Evolutionary conservation across 2,888 invertebrate genomes (phyloP).

Genomic region (Willowsia nigromaculata): DNA sequence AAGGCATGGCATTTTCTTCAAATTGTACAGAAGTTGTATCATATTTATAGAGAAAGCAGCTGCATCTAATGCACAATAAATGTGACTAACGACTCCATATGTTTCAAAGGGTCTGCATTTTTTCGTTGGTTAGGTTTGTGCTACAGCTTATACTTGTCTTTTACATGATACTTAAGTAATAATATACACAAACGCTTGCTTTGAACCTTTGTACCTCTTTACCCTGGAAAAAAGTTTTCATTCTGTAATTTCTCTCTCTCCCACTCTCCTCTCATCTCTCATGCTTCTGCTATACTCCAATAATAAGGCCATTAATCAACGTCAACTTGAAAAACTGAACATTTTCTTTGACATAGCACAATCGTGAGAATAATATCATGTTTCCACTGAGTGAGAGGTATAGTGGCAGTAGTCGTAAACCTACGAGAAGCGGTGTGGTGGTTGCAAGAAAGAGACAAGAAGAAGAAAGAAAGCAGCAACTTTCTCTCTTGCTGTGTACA

Average conservation of each 20-base stretch:
- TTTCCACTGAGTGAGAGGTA: slow-evolving; percentile 26
- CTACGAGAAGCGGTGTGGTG: neutral
- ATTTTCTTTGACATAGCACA: slow-evolving; percentile 60
- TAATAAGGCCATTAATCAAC: slow-evolving; percentile 71
- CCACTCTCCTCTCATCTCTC: slow-evolving; percentile 38
- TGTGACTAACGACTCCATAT: neutral
- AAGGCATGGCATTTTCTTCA: neutral
- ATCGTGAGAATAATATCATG: slow-evolving; percentile 63
- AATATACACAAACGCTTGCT: neutral
- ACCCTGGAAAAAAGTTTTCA: slow-evolving; percentile 5
- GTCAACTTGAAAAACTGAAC: slow-evolving; percentile 65
- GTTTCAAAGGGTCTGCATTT: neutral
- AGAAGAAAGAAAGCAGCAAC: neutral
- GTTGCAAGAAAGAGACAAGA: neutral
- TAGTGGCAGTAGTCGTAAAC: neutral
- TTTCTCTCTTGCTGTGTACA: slow-evolving; percentile 1
- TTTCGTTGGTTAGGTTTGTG: neutral
- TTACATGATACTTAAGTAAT: neutral
- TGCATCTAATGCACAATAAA: neutral
- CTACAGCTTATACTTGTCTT: neutral
- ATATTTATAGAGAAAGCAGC: neutral
- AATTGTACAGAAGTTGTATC: neutral
- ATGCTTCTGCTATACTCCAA: slow-evolving; percentile 35
- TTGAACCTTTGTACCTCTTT: neutral
- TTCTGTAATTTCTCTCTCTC: slow-evolving; percentile 6